Evolutionary conservation across 2,797 vertebrate species (phyloP), one percentile per base, ranked within the genome.

Genomic region (Centropyge bicolor): DNA sequence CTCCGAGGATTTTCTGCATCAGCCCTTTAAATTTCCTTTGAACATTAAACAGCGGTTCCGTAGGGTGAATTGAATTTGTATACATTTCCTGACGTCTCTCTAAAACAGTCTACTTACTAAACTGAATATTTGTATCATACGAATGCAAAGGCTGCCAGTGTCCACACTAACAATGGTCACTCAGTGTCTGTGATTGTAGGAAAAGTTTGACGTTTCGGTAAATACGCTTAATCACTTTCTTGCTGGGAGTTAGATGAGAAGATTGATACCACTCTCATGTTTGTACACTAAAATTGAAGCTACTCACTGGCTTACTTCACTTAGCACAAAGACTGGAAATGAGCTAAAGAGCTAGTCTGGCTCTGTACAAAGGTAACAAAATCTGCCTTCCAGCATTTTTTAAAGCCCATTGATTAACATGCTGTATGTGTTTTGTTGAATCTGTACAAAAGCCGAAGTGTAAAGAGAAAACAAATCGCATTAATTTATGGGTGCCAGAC

Each of bases 181-280:
- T 72, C 74, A 31, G 59, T 45, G 46, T n/a, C 36, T 11, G 40
- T 49, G 61, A 59, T 59, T 41, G 66, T 54, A 54, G 48, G 22
- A 31, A 52, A 61, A 54, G 72, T 70, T 60, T 48, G 55, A 71
- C 67, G 43, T 61, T 71, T 76, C 48, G 46, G 67, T 67, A 76
- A 71, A 76, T 67, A 75, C 1, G 19, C 31, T 14, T 36, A 68
- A 55, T 57, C 17, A 35, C n/a, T 52, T 61, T 68, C 70, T 61
- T 62, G 51, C 49, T 2, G n/a, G 22, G 55, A 24, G 63, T 56
- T 74, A 59, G 45, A 80, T 61, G 35, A 63, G 36, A 59, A 52
- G 13, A 56, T 43, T 22, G n/a, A 74, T 54, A 22, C 36, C 2
- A 36, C 22, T 61, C 66, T 68, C 22, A 52, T 74, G 54, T 62